Conservation (phyloP, 2,888 invertebrate species). For the Gymnosoma rotundatum region DNA sequence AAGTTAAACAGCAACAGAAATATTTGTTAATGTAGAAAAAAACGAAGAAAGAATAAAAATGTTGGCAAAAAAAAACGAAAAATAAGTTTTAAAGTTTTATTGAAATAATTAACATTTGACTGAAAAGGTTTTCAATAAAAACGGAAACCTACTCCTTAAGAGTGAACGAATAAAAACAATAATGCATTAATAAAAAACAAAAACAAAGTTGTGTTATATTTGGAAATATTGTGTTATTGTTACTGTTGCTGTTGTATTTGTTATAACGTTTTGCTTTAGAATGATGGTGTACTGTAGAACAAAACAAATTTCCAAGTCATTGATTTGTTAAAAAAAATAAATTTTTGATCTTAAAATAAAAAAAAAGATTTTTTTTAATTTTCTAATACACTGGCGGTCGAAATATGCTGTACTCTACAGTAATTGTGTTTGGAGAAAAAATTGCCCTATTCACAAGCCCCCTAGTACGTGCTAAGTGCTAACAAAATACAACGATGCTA, state of each 20-base stretch:
- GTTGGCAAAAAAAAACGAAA: background rate
- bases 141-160: background rate
- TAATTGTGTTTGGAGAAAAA: no score
- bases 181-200: background rate
- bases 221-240: background rate
- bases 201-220: background rate
- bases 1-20: constrained; percentile 24
- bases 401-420: no score
- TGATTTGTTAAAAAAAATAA: no score
- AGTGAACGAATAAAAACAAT: background rate
- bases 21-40: background rate
- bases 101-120: constrained; percentile 6
- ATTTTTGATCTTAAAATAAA: no score
- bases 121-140: background rate
- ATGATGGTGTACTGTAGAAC: no score
- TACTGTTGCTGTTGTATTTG: background rate
- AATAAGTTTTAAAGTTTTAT: background rate
- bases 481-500: no score
- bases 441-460: no score
- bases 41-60: background rate
- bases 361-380: no score
- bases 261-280: background rate
- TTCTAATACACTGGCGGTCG: no score
- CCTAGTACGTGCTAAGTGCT: no score
- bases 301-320: no score